Conservation (phyloP, 2,797 vertebrate species). For the Periparus ater region DNA sequence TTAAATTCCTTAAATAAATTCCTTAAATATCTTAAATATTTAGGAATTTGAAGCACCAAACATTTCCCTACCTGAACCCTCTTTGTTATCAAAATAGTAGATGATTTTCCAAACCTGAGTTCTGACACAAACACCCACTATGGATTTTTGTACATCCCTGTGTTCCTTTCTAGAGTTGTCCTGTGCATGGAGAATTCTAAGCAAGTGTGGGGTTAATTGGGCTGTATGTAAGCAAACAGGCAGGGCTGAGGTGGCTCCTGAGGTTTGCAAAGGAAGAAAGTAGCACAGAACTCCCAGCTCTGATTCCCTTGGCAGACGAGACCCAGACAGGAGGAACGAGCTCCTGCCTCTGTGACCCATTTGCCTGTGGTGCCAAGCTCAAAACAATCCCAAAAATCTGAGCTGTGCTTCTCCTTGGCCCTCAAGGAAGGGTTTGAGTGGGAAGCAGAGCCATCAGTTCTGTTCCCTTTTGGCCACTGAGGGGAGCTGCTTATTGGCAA, state of each 20-base stretch:
- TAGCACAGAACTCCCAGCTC: not conserved
- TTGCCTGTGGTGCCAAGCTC: not conserved
- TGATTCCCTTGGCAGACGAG: not conserved
- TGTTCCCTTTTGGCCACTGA: not conserved
- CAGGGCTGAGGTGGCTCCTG: not conserved
- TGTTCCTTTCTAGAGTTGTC: not conserved
- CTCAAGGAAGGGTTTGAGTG: not conserved
- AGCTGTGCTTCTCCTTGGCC: not conserved
- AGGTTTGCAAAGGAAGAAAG: not conserved
- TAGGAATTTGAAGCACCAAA: not conserved
- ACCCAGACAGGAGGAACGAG: not conserved
- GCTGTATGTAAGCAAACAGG: not conserved
- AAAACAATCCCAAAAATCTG: rapidly evolving
- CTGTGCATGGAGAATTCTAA: not conserved
- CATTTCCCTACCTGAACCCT: not conserved
- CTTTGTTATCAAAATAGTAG: not conserved
- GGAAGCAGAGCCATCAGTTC: not conserved
- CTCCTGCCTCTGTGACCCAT: not conserved
- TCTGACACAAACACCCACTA: not conserved
- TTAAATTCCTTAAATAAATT: too few species aligned
- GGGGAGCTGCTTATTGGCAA: not conserved
- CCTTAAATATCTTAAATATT: too few species aligned
- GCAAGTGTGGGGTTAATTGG: not conserved
- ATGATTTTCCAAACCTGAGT: not conserved
- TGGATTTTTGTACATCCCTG: not conserved